Percentiles rank a stretch among this genome's conserved stretches.
Conservation (phyloP, 2,797 vertebrate genomes). For the Molossus molossus region DNA sequence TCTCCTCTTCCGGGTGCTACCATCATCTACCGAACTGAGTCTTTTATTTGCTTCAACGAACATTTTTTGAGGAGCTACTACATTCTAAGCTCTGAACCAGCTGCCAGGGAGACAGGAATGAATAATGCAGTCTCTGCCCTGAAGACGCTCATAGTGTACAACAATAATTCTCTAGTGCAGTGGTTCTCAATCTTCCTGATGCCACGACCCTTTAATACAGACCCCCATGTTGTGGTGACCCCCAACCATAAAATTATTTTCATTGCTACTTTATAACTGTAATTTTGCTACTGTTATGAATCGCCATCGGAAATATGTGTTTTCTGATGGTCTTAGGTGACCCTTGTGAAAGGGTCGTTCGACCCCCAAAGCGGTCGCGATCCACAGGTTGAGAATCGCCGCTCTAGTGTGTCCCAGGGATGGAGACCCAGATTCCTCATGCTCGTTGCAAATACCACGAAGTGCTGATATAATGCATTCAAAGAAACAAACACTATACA, state of each 20-base stretch:
- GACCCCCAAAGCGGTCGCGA: too few relatives aligned
- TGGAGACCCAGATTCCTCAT: background rate
- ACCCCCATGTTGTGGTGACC: too few relatives aligned
- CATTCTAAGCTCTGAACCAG: background rate
- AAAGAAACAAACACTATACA: slow-evolving; percentile 21
- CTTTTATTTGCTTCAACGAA: slow-evolving; percentile 54
- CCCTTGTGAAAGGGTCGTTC: too few relatives aligned
- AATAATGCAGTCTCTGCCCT: background rate
- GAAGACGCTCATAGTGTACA: background rate
- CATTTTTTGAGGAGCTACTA: background rate
- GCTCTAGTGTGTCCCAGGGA: background rate
- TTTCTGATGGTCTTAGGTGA: too few relatives aligned
- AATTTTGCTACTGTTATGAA: too few relatives aligned
- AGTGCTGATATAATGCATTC: background rate
- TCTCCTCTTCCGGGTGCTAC: background rate
- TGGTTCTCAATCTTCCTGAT: too few relatives aligned
- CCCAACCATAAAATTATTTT: too few relatives aligned
- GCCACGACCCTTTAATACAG: too few relatives aligned
- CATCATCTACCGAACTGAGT: background rate
- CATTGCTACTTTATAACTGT: too few relatives aligned
- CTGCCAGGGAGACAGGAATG: background rate
- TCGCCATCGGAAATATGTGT: too few relatives aligned
- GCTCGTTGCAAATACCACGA: background rate
- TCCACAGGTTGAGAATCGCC: too few relatives aligned
- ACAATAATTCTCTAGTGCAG: background rate